A percentile compares a stretch with the other conserved stretches of the same genome.
phyloP scores from a whole-genome alignment of 2,113 vertebrate genomes.

The Sciurus niger region DNA sequence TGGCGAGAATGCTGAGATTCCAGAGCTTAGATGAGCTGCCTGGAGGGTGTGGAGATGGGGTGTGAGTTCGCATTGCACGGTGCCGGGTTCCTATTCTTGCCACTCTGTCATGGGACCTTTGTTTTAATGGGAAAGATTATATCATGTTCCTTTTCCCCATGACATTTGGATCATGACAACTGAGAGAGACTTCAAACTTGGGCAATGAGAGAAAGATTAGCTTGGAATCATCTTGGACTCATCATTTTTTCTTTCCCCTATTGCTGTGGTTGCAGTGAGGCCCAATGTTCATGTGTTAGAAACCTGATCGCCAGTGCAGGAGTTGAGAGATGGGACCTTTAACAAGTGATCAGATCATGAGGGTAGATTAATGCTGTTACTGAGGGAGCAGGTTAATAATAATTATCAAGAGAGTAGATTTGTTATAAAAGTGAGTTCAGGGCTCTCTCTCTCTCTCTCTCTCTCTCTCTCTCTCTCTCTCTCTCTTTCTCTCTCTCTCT shows the following conservation, averaged over 20 bases:
- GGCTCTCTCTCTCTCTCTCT: not conserved
- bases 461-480: not conserved
- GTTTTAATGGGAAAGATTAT: not conserved
- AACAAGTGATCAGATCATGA: not conserved
- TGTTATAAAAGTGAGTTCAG: not conserved
- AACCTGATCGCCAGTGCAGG: too few species aligned
- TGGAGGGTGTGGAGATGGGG: not conserved
- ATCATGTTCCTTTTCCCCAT: not conserved
- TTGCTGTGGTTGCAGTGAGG: not conserved
- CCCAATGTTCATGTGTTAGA: not conserved
- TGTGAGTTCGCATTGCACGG: not conserved
- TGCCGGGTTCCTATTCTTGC: not conserved
- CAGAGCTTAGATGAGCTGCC: not conserved
- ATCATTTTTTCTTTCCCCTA: not conserved
- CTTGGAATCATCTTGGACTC: not conserved
- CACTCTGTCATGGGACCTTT: not conserved
- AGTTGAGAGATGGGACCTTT: not conserved
- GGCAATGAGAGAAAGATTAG: not conserved
- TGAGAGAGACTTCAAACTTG: not conserved
- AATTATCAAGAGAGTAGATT: not conserved
- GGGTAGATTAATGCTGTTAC: not conserved
- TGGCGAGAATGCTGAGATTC: not conserved
- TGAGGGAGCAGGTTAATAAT: not conserved
- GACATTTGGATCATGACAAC: not conserved
- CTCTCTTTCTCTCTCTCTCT: too few species aligned